Base-by-base conservation (phyloP, 2,888 invertebrate genomes). In the Maniola hyperantus region DNA sequence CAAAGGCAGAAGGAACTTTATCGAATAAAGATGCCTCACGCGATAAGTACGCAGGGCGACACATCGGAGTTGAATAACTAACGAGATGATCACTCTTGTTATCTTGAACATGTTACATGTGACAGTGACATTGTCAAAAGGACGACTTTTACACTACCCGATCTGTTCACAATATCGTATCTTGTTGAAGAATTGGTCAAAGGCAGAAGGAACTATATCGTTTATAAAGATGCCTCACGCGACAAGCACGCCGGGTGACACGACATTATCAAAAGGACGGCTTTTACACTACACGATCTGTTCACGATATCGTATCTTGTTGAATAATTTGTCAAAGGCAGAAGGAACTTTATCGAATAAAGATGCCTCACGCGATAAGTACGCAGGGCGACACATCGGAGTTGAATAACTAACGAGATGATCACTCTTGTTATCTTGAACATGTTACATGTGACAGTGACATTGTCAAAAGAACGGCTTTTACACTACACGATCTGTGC, bases 101-200 rank as follows among this genome's bases (percentile, higher is more conserved):
- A 61, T 51, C 61, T 51, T 39, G 36, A 44, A 44, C 50, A 59
- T 65, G 65, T 65, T 48, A 58, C 46, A 65, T 65, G 60, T 54
- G 60, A 65, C 65, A 57, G 48, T 62, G 54, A 61, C 61, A 66
- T 64, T 66, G 61, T 70, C 64, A 64, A 66, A 64, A 58, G 64
- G 34, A 34, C 11, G 50, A 11, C 44, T 36, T 66, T 66, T 57
- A 59, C n/a, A 50, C 2, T n/a, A 5, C 36, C 55, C 67, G 66
- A 61, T 36, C 20, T 13, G 48, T 48, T 46, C 11, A 60, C 48
- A 48, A 60, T 26, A 11, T 58, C 26, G 58, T 33, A n/a, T 33
- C 26, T 26, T 26, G 26, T 26, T 26, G 10, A 26, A 26, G 13
- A 11, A 26, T 26, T 26, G 1, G 26, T 26, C 26, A 26, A 26